Conservation (phyloP, 2,888 invertebrate genomes). For the Melitaea athalia region DNA sequence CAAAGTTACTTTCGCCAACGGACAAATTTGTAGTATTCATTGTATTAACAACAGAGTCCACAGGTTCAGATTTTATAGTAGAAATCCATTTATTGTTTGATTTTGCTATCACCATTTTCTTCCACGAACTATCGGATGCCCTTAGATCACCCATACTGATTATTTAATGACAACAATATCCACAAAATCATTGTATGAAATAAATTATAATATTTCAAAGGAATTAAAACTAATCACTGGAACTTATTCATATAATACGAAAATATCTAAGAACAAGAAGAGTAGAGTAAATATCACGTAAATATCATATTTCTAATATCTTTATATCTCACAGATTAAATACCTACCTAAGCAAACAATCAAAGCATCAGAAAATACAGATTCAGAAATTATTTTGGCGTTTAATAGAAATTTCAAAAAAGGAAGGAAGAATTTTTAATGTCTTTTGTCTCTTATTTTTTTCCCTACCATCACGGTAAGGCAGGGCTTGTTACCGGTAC, state of each 20-base stretch:
- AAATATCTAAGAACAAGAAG: too few relatives aligned
- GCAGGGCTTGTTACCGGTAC: too few relatives aligned
- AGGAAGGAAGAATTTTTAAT: too few relatives aligned
- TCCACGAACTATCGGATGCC: constrained; percentile 69
- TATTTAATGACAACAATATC: constrained; percentile 73
- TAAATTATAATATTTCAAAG: constrained; percentile 14
- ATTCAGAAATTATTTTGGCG: background rate
- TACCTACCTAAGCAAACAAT: constrained; percentile 3
- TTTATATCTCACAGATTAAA: background rate
- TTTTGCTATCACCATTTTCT: constrained; percentile 74
- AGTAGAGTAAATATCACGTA: too few relatives aligned
- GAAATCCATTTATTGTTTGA: constrained; percentile 69
- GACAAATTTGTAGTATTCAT: constrained; percentile 50
- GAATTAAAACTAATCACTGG: constrained; percentile 6
- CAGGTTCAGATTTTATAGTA: constrained; percentile 55
- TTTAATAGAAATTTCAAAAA: background rate
- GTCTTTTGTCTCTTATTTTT: too few relatives aligned
- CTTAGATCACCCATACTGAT: constrained; percentile 77
- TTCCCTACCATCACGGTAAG: too few relatives aligned
- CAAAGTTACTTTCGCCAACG: constrained; percentile 45
- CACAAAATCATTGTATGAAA: constrained; percentile 70
- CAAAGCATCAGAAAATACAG: constrained; percentile 8
- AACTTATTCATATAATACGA: background rate
- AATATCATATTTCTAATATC: constrained; percentile 4
- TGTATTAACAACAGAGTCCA: constrained; percentile 42